Percentiles rank a stretch among this genome's conserved stretches.
Conservation (phyloP, 2,888 invertebrate species). For the Cryptocephalus moraei region DNA sequence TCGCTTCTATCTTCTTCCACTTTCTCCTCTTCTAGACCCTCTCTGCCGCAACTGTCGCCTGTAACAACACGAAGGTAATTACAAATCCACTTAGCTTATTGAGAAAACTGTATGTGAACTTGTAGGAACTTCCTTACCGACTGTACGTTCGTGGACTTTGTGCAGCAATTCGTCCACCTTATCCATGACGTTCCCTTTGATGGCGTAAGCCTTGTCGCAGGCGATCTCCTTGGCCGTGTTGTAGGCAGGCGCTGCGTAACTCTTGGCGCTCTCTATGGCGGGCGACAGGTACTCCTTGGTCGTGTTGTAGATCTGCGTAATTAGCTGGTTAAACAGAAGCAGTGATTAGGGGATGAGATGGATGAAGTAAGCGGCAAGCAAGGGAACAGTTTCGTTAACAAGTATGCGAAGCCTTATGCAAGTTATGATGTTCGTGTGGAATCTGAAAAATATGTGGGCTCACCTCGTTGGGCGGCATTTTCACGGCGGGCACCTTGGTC, state of each 20-base stretch:
- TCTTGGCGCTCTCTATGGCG: slow-evolving; percentile 26
- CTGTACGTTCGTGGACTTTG: slow-evolving; percentile 5
- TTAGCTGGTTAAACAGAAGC: slow-evolving; percentile 21
- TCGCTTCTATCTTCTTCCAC: no score
- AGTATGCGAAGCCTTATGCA: not conserved
- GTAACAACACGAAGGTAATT: no score
- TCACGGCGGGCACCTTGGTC: slow-evolving; percentile 45
- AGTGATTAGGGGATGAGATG: slow-evolving; percentile 4
- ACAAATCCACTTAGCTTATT: no score
- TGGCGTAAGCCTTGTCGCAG: slow-evolving; percentile 23
- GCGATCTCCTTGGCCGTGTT: slow-evolving; percentile 20
- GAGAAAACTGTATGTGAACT: no score
- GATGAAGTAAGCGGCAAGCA: slow-evolving; percentile 2
- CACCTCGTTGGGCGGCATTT: slow-evolving; percentile 46
- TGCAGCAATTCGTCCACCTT: slow-evolving; percentile 28
- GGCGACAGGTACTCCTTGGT: slow-evolving; percentile 36
- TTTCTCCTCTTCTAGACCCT: no score
- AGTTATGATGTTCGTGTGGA: not conserved
- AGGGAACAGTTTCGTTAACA: not conserved
- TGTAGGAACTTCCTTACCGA: not conserved
- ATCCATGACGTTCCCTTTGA: slow-evolving; percentile 27
- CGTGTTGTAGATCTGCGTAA: slow-evolving; percentile 35
- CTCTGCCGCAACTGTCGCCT: no score
- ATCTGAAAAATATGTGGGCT: slow-evolving; percentile 3
- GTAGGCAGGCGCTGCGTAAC: slow-evolving; percentile 24